A percentile compares a stretch with the other conserved stretches of the same genome.
Evolutionary conservation across 2,888 invertebrate genomes (phyloP).

Genomic region (Caenorhabditis zanzibari): DNA sequence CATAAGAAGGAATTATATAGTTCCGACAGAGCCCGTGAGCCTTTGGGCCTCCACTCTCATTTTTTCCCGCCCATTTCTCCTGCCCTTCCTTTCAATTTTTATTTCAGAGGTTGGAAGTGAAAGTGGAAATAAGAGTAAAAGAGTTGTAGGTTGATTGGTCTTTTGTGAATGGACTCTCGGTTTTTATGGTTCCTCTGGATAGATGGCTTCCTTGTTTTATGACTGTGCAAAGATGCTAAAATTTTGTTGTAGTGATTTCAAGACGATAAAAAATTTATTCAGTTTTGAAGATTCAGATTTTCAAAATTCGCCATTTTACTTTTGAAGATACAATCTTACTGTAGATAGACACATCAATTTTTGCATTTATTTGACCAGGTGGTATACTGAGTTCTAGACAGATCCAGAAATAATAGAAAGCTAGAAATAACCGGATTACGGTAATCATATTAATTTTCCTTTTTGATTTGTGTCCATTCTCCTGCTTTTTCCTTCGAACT

Average conservation of each 20-base stretch:
- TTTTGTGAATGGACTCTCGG: background rate
- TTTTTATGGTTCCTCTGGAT: slow-evolving; percentile 11
- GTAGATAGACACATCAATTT: too few species aligned
- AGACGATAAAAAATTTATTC: background rate
- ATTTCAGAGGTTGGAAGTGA: slow-evolving; percentile 47
- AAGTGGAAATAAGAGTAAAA: slow-evolving; percentile 21
- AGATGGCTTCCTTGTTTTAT: slow-evolving; percentile 16
- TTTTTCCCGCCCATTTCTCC: slow-evolving; percentile 38
- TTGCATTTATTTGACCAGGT: slow-evolving; percentile 1
- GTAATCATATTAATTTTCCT: slow-evolving; percentile 19
- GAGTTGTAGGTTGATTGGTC: slow-evolving; percentile 43
- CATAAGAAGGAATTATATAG: slow-evolving; percentile 71
- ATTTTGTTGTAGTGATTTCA: background rate
- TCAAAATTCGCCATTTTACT: too few species aligned
- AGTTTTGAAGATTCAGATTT: too few species aligned
- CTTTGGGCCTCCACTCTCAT: background rate
- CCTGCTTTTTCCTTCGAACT: slow-evolving; percentile 19
- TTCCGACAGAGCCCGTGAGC: slow-evolving; percentile 54
- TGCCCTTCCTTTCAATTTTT: slow-evolving; percentile 46
- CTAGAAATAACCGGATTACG: background rate
- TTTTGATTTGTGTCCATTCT: slow-evolving; percentile 10
- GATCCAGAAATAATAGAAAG: too few species aligned
- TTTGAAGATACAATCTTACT: too few species aligned
- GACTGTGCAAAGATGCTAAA: background rate
- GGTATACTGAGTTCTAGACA: background rate